phyloP scores from a whole-genome alignment of 1,140 invertebrate species.

The Ostrea denselamellosa region DNA sequence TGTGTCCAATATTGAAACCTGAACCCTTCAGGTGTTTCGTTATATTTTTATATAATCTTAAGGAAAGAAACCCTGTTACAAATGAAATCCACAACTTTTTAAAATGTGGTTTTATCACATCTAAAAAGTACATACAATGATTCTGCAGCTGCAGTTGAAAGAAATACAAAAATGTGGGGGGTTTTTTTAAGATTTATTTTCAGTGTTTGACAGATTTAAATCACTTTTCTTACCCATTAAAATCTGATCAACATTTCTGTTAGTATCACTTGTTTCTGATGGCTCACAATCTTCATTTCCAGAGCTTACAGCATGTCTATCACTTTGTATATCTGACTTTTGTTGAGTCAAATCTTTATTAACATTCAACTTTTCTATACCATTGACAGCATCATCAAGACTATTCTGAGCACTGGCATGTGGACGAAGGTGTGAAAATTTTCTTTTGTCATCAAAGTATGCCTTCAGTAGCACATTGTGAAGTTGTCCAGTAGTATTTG shows the following conservation, averaged over 20 bases:
- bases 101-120: no score
- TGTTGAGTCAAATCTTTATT: background rate
- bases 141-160: no score
- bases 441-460: slow-evolving; percentile 32
- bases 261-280: background rate
- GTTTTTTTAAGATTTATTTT: slow-evolving; percentile 6
- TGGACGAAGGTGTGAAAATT: background rate
- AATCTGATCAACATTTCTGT: background rate
- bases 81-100: no score
- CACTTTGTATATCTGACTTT: background rate
- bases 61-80: no score
- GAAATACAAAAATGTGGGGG: no score
- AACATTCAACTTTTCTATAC: background rate
- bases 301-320: background rate
- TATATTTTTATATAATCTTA: no score
- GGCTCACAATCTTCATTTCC: background rate
- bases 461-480: slow-evolving; percentile 23
- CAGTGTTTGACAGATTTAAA: background rate
- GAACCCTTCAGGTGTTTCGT: no score
- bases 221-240: background rate
- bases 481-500: background rate
- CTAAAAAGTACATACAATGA: no score
- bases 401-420: background rate
- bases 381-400: background rate
- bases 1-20: no score